phyloP scores from a whole-genome alignment of 2,888 invertebrate species.

The Athripsodes cinereus region DNA sequence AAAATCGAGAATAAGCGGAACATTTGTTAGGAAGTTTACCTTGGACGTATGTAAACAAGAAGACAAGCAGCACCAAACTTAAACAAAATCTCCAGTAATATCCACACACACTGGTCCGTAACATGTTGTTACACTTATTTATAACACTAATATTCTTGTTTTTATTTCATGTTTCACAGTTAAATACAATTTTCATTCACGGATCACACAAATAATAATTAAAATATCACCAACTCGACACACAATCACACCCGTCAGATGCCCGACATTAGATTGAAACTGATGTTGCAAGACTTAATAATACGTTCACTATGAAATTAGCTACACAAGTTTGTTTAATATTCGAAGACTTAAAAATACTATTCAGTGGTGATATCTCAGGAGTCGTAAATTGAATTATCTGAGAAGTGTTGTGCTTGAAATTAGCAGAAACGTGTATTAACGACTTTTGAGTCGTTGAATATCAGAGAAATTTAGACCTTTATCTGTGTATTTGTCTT shows the following conservation, averaged over 20 bases:
- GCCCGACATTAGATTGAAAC: conserved; percentile 2
- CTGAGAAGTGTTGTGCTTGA: too few relatives aligned
- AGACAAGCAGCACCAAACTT: conserved; percentile 41
- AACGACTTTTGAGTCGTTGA: too few relatives aligned
- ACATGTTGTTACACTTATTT: conserved; percentile 42
- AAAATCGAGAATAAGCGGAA: conserved; percentile 32
- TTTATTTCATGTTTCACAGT: conserved; percentile 43
- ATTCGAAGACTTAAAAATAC: too few relatives aligned
- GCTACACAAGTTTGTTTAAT: background rate
- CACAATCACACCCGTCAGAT: conserved; percentile 13
- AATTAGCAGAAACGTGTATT: too few relatives aligned
- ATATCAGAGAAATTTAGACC: too few relatives aligned
- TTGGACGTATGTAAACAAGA: conserved; percentile 52
- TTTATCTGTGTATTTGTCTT: too few relatives aligned
- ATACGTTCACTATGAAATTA: background rate
- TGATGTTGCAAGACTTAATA: background rate
- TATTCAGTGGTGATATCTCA: too few relatives aligned
- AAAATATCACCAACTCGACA: conserved; percentile 7
- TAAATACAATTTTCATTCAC: conserved; percentile 19
- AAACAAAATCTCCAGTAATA: conserved; percentile 48
- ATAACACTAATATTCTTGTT: conserved; percentile 41
- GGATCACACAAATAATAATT: conserved; percentile 18
- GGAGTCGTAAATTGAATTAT: too few relatives aligned
- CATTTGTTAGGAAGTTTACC: conserved; percentile 46
- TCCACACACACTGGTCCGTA: conserved; percentile 46